Evolutionary conservation across 2,113 vertebrate species (phyloP).

Genomic region (Recurvirostra avosetta): DNA sequence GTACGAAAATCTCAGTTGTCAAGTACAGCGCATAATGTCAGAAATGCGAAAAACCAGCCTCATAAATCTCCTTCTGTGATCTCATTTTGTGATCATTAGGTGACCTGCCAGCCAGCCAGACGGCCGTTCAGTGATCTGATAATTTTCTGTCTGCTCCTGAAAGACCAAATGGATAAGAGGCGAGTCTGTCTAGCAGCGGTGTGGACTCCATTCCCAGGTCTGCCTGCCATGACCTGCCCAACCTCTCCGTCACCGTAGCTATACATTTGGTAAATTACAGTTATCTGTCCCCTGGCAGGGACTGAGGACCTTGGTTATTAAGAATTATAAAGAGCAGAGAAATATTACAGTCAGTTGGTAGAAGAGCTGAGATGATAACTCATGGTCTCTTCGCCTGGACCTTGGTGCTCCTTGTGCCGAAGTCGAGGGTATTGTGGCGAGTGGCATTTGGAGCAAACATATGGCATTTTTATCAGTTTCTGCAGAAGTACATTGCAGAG

Average conservation of each 20-base stretch:
- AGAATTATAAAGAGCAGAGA: constrained; percentile 7
- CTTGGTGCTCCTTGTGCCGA: background rate
- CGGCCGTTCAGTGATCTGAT: background rate
- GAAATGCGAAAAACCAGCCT: background rate
- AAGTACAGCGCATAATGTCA: background rate
- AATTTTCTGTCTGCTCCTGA: background rate
- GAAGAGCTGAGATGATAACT: background rate
- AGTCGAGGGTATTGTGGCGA: accelerated
- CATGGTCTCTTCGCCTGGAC: background rate
- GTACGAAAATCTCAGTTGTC: background rate
- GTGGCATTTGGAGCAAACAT: accelerated
- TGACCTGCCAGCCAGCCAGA: background rate
- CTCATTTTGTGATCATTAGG: constrained; percentile 7
- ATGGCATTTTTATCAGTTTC: background rate
- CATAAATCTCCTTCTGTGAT: background rate
- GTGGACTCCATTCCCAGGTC: background rate
- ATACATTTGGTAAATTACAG: background rate
- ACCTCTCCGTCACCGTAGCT: background rate
- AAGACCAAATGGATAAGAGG: background rate
- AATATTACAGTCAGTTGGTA: background rate
- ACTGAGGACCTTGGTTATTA: background rate
- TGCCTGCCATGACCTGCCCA: background rate
- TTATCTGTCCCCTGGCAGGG: background rate
- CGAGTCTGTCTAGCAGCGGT: background rate
- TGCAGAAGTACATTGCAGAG: background rate